Evolutionary conservation across 1,140 invertebrate genomes (phyloP).

Genomic region (Doryteuthis pealeii): DNA sequence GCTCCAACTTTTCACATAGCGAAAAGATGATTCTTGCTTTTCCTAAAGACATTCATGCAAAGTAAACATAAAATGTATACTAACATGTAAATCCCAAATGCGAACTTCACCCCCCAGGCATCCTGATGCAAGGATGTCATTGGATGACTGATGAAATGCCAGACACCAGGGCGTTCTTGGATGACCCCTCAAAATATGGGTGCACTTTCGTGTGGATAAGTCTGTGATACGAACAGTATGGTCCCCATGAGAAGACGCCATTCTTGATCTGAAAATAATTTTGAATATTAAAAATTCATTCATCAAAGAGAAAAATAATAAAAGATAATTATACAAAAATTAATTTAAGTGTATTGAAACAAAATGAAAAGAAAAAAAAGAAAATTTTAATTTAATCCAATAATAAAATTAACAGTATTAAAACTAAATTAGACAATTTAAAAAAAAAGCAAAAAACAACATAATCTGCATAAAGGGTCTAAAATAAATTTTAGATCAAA

Average conservation of each 20-base stretch:
- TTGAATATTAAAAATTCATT: background rate
- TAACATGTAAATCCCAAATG: slow-evolving; percentile 87
- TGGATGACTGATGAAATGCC: slow-evolving; percentile 83
- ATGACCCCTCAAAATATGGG: slow-evolving; percentile 78
- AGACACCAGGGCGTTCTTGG: slow-evolving; percentile 90
- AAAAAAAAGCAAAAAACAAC: no score
- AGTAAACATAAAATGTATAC: slow-evolving; percentile 41
- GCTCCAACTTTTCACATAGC: no score
- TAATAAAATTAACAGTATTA: no score
- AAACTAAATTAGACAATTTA: no score
- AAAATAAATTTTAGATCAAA: no score
- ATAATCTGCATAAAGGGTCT: no score
- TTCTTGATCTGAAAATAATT: slow-evolving; percentile 68
- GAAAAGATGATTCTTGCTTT: no score
- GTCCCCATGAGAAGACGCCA: slow-evolving; percentile 89
- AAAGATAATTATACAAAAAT: background rate
- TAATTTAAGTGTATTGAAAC: background rate
- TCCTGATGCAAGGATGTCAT: slow-evolving; percentile 82
- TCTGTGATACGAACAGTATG: slow-evolving; percentile 89
- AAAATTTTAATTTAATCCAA: background rate
- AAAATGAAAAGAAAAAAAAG: background rate
- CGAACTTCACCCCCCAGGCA: slow-evolving; percentile 87
- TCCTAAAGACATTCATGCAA: no score
- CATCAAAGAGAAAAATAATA: no score
- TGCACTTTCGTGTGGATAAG: slow-evolving; percentile 74